phyloP scores from a whole-genome alignment of 1,140 invertebrate genomes.

The Homarus americanus region DNA sequence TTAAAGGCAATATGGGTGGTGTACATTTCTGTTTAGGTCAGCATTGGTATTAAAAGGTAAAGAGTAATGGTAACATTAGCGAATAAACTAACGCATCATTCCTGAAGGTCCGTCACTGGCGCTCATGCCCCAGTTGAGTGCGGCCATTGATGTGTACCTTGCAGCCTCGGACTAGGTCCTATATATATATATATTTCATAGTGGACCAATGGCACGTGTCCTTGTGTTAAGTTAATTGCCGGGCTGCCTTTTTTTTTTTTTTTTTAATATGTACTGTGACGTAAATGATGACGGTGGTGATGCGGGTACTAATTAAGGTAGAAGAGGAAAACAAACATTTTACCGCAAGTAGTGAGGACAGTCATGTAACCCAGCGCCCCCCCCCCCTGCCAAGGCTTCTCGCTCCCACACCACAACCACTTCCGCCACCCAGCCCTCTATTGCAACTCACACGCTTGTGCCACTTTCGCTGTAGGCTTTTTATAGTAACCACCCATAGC shows the following conservation, averaged over 20 bases:
- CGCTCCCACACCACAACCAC: background rate
- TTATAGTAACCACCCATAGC: too few species aligned
- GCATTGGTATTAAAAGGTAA: too few species aligned
- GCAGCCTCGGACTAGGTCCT: background rate
- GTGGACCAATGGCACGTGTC: background rate
- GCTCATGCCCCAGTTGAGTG: too few species aligned
- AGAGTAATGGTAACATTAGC: too few species aligned
- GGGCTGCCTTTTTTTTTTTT: background rate
- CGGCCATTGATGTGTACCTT: background rate
- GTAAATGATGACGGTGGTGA: background rate
- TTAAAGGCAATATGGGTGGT: too few species aligned
- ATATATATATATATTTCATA: background rate
- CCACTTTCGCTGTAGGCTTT: too few species aligned
- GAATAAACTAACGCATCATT: too few species aligned
- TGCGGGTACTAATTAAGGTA: background rate
- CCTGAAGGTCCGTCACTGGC: too few species aligned
- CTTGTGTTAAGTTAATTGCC: background rate
- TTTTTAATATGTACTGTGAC: background rate
- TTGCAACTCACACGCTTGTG: background rate
- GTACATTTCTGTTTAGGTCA: too few species aligned
- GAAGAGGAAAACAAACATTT: background rate
- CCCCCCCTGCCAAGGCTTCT: background rate
- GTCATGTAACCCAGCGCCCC: background rate
- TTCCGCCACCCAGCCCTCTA: background rate
- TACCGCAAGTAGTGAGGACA: background rate